Base-by-base conservation (phyloP, 2,113 vertebrate species). In the Corydoras maculifer region DNA sequence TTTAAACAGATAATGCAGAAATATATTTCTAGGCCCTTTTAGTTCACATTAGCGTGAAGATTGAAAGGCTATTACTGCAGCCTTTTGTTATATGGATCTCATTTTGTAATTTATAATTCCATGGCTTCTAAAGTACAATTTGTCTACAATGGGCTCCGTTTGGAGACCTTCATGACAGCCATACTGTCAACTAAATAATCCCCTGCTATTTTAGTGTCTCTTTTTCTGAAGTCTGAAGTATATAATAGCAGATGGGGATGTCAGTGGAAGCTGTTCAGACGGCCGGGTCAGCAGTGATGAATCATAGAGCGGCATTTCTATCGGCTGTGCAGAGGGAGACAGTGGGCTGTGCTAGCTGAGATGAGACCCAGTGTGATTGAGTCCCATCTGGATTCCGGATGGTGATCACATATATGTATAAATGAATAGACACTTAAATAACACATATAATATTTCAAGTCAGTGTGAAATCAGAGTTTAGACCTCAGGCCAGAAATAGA, bases 361-460 rank as follows among this genome's bases (percentile, higher is more conserved):
- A 73, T 80, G 76, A 82, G 80, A 76, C 81, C 77, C 80, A 14
- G 50, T 77, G 76, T 77, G 77, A 78, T 78, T 77, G 75, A 67
- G 65, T 73, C 77, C 58, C 63, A 62, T 69, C 35, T 60, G 68
- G 59, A 25, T 72, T 60, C 50, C 18, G 18, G 74, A 58, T 75
- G 51, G 73, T 78, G 65, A 75, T 75, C 67, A 75, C 69, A 53
- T 25, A 25, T 25, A 25, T 25, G 2, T 25, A 25, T 25, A 25
- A 1, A 25, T 25, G 1, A 25, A 25, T 25, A 25, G 18, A 25
- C 18, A 25, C 18, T 25, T 25, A 25, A 25, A 25, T 1, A 25
- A 25, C 18, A 25, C 18, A 25, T 25, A 25, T 25, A 25, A 25
- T 25, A 25, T 25, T 25, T 2, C 18, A 25, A 25, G n/a, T n/a